Conservation (phyloP, 2,797 vertebrate genomes). For the Brachyrhaphis roseni region DNA sequence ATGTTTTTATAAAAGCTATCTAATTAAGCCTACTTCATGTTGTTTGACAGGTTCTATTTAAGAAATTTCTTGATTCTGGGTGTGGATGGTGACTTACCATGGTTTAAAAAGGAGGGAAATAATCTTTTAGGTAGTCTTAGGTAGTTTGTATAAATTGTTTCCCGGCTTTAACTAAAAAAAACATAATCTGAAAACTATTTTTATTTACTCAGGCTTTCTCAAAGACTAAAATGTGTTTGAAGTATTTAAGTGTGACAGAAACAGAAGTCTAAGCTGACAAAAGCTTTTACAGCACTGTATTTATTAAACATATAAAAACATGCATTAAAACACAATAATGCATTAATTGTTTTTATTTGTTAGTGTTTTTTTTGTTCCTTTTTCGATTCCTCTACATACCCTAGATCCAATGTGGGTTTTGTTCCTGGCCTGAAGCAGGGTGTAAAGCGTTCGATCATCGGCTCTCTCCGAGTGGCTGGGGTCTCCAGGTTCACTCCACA, state of each 20-base stretch:
- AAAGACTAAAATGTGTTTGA: not conserved
- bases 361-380: not conserved
- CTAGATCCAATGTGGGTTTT: conserved; percentile 82
- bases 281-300: not conserved
- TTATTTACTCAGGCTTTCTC: not conserved
- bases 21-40: not conserved
- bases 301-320: not conserved
- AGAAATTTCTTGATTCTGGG: not conserved
- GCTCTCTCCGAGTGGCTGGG: conserved; percentile 82
- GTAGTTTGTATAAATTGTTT: not conserved
- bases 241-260: not conserved
- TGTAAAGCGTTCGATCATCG: conserved; percentile 81
- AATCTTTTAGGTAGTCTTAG: not conserved
- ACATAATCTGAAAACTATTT: not conserved
- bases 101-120: not conserved
- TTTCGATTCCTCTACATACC: conserved; percentile 51
- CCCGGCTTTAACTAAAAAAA: not conserved
- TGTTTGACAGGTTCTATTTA: not conserved
- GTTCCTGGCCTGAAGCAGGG: conserved; percentile 80
- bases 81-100: not conserved
- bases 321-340: not conserved
- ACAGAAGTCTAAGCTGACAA: not conserved
- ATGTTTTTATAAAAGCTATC: no score
- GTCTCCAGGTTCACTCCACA: conserved; percentile 86
- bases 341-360: not conserved